phyloP scores from a whole-genome alignment of 2,888 invertebrate genomes.

The Gortyna flavago region DNA sequence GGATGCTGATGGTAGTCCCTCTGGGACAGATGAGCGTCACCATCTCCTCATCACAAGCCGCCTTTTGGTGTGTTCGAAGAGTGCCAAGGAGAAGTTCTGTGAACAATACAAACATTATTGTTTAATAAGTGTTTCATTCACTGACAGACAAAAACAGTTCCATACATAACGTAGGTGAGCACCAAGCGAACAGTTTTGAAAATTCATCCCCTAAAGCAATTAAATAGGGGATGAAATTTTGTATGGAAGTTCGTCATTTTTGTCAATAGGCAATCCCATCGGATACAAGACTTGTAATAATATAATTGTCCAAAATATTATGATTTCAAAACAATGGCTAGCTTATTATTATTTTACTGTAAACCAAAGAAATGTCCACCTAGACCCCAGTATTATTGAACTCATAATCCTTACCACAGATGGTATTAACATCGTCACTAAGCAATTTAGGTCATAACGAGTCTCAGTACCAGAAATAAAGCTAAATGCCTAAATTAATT shows the following conservation, averaged over 20 bases:
- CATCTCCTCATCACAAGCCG: conserved; percentile 97
- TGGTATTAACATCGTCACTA: conserved; percentile 23
- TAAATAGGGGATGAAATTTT: neutral
- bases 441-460: conserved; percentile 16
- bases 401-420: conserved; percentile 18
- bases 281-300: neutral
- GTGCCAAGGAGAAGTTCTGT: conserved; percentile 97
- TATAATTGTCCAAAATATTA: neutral
- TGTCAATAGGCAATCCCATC: neutral
- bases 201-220: neutral
- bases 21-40: conserved; percentile 96
- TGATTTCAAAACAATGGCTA: neutral
- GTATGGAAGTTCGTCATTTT: neutral
- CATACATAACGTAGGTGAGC: neutral
- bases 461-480: conserved; percentile 21
- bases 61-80: conserved; percentile 96
- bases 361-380: neutral
- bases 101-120: conserved; percentile 59
- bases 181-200: neutral
- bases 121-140: neutral
- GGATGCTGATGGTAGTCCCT: conserved; percentile 97
- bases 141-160: neutral
- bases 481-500: conserved; percentile 41
- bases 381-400: conserved; percentile 12
- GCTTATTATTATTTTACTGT: neutral